Base-by-base conservation (phyloP, 2,113 vertebrate species). In the Lophius piscatorius region DNA sequence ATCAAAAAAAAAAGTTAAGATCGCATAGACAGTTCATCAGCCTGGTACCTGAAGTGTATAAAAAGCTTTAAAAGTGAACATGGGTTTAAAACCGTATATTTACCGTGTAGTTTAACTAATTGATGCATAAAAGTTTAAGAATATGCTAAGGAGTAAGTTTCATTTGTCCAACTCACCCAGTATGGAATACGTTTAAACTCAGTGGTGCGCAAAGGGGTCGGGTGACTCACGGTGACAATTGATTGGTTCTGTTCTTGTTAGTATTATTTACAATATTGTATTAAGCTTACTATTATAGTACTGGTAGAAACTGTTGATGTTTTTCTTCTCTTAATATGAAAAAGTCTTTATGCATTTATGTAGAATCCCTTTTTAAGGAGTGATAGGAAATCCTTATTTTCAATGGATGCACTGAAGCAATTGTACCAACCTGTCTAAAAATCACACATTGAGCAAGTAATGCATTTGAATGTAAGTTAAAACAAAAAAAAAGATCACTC, bases 391-490 rank as follows among this genome's bases (percentile, higher is more conserved):
- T 87, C 80, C 80, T 83, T 87, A 88, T 89, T 89, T 78, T 85
- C 52, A 69, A 85, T 85, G 76, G 83, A 89, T 86, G 89, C 88
- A 91, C 88, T 90, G 89, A 88, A 89, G 87, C 82, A 83, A 88
- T 84, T 87, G 64, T 86, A 88, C 80, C 81, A 83, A 87, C 86
- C 76, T 86, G 85, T 86, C 76, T 5, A 75, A 88, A 78, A 88
- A 78, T 85, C 82, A 83, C 78, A 81, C 75, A 85, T 84, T 76
- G 79, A 86, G 84, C 77, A 87, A 85, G 79, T 81, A 78, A 81
- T 80, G 80, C 87, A 86, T 90, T 89, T 91, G 91, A 92, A 91
- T 91, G 91, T 92, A 90, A 80, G 81, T 54, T 62, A 48, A 74
- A 81, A 67, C 61, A 78, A 70, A 80, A 82, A 78, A 67, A 62